A percentile compares a stretch with the other conserved stretches of the same genome.
These are phyloP conservation scores for Eilema sororculum DNA, from an alignment of 2,888 invertebrate species.

Conservation along the genomic window DNA sequence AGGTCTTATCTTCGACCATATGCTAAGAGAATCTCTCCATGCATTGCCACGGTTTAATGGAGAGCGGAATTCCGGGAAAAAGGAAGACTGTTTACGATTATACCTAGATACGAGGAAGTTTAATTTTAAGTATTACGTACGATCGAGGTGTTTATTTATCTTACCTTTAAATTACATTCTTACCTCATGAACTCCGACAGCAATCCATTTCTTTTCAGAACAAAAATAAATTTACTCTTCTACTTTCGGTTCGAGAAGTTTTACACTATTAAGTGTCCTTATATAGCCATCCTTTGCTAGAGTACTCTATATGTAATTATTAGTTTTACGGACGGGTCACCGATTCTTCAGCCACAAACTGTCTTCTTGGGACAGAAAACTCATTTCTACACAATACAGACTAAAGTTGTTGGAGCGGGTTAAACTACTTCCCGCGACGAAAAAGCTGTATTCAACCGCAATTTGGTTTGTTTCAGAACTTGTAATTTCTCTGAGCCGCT, in stretches of 20 bases:
- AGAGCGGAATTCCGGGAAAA: too few relatives aligned
- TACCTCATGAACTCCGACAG: too few relatives aligned
- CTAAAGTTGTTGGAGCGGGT: slow-evolving; percentile 32
- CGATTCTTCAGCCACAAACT: slow-evolving; percentile 2
- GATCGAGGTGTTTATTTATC: too few relatives aligned
- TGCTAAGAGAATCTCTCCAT: too few relatives aligned
- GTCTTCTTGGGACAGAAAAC: background rate
- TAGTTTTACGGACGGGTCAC: background rate
- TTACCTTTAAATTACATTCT: too few relatives aligned
- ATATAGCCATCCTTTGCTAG: background rate
- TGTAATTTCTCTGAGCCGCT: slow-evolving; percentile 40
- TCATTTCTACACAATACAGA: slow-evolving; percentile 21
- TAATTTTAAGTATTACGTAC: too few relatives aligned
- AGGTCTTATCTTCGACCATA: too few relatives aligned
- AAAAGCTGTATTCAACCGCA: slow-evolving; percentile 20
- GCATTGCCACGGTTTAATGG: too few relatives aligned
- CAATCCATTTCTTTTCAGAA: too few relatives aligned
- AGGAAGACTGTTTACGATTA: too few relatives aligned
- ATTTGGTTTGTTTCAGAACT: slow-evolving; percentile 41
- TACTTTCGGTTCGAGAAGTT: background rate
- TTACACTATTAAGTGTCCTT: background rate
- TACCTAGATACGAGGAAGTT: too few relatives aligned
- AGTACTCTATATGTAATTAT: background rate
- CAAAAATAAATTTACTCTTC: too few relatives aligned
- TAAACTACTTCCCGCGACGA: slow-evolving; percentile 30